Evolutionary conservation across 1,140 invertebrate genomes (phyloP).

Genomic region (Ruditapes philippinarum): DNA sequence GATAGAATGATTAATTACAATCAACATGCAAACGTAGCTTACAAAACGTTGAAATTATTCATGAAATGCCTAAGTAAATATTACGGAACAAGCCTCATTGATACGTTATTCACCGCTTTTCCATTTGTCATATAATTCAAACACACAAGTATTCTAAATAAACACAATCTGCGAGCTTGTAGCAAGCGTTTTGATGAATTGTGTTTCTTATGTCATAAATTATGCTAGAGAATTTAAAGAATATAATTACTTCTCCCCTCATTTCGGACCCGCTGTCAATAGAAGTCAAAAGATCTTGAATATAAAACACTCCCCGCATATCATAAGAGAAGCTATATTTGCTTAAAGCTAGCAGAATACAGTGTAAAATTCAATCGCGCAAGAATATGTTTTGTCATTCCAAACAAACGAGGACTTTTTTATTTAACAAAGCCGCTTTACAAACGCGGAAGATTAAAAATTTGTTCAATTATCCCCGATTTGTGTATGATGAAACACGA

Average conservation of each 20-base stretch:
- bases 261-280: conserved; percentile 24
- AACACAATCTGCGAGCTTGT: conserved; percentile 50
- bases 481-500: conserved; percentile 54
- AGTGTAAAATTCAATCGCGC: conserved; percentile 33
- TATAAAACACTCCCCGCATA: conserved; percentile 4
- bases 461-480: conserved; percentile 47
- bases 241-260: conserved; percentile 44
- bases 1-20: conserved; percentile 38
- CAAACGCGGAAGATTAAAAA: conserved; percentile 56
- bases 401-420: conserved; percentile 49
- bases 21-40: not conserved
- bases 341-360: not conserved
- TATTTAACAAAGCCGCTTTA: conserved; percentile 55
- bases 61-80: conserved; percentile 58
- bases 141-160: conserved; percentile 36
- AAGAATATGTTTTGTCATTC: conserved; percentile 52
- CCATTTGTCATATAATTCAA: conserved; percentile 62
- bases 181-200: conserved; percentile 53
- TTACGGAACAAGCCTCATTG: conserved; percentile 1
- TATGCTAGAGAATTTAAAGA: conserved; percentile 29
- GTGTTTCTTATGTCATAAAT: conserved; percentile 58
- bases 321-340: conserved; percentile 5
- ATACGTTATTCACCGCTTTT: conserved; percentile 17
- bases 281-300: conserved; percentile 52
- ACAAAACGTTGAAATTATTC: conserved; percentile 51